Base-by-base conservation (phyloP, 1,140 invertebrate genomes). In the Orius laevigatus region DNA sequence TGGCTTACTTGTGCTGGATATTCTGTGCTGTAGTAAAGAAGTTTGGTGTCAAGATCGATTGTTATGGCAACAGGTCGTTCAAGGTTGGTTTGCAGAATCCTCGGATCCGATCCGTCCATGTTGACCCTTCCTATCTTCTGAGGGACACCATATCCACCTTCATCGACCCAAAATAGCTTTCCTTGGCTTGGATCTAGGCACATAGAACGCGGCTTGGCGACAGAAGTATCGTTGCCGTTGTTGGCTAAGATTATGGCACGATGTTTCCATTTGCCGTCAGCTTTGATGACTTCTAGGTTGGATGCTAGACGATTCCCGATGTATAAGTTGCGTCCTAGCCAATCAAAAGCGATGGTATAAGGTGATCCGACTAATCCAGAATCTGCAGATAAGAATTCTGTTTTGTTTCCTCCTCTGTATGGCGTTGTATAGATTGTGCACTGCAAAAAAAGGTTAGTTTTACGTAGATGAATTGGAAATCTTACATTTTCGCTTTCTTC, bases 131-230 rank as follows among this genome's bases (percentile, higher is more conserved):
- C 92, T 18, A 99, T 81, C 64, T 98, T 98, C 1, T 80, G 71
- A 0, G 84, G 82, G 0, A 97, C 84, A 8, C 89, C 88, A 52
- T 74, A 81, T 11, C 86, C 88, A 5, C 94, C 95, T 54, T 89
- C 84, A 61, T 98, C 95, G 2, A 93, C 75, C 93, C 94, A 98
- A 66, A 91, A 96, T 5, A 96, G 63, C 68, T 82, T 82, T 36
- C 91, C 95, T 57, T 87, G 82, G 2, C 74, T 73, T 0, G 94
- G 92, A 70, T 98, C 91, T 1, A 98, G 66, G 49, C 79, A 86
- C 41, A 98, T 78, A 0, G 84, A 74, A 56, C 79, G 83, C 0
- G 94, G 94, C 58, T 79, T 79, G 0, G 87, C 83, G 8, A 97
- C 87, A 0, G 89, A 91, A 0, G 73, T 76, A 43, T 71, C 75